Evolutionary conservation across 2,797 vertebrate genomes (phyloP), one percentile per base, ranked within the genome.

Genomic region (Argya squamiceps): DNA sequence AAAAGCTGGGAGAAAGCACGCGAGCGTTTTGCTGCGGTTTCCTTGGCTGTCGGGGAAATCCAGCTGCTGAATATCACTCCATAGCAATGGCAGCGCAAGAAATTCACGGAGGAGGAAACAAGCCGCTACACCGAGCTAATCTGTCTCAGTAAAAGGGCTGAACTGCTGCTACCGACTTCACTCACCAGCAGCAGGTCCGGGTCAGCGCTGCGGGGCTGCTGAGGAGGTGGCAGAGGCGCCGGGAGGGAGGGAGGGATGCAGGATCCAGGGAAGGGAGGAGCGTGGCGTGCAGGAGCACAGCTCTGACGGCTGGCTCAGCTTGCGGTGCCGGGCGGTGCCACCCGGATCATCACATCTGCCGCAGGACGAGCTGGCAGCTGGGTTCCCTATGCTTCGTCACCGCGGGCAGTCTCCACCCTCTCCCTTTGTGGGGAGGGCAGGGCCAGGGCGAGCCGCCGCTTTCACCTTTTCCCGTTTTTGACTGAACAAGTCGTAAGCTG

Each of bases 11-110:
- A 64, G 59, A 87, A 78, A 15, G 24, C 14, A 58, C 37, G 63
- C 20, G 12, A 44, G 58, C 0, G 0, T 63, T 91, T 47, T 0
- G 1, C 34, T 22, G 23, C 0, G 15, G 24, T 52, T 59, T 30
- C 32, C 34, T 63, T 21, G 36, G 39, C 62, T 41, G 19, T 8
- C 13, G 59, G 49, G 47, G 13, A 10, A 29, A 53, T 91, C 12
- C 16, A 52, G 44, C 43, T 20, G 46, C 64, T 27, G 56, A 63
- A 49, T 23, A 9, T 5, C 36, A 39, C 47, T 32, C 41, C 30
- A 10, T 1, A 24, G 32, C 22, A 1, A 27, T 6, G 39, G 24
- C 50, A 76, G 53, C 1, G 39, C 8, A 34, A 58, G 67, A 8
- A 39, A 16, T 14, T 47, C 5, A 2, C 0, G 47, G 13, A 6